These are phyloP conservation scores for Anguilla rostrata DNA, from an alignment of 2,113 vertebrate species.

Conservation along the genomic window DNA sequence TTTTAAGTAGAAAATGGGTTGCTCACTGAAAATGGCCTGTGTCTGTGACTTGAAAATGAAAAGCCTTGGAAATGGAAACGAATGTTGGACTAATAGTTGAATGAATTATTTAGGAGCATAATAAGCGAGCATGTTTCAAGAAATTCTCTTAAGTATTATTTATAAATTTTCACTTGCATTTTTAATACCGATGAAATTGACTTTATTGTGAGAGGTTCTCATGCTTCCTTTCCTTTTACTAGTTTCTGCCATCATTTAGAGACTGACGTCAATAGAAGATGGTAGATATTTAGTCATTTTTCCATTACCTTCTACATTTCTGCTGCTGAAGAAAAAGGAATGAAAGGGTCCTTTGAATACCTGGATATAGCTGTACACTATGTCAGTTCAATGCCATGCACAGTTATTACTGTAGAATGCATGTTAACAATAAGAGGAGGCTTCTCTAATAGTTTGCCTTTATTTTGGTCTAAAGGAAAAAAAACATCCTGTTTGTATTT, in stretches of 20 bases:
- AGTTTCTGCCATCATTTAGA: too few species aligned
- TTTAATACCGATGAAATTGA: slow-evolving; percentile 34
- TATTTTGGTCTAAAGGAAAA: too few species aligned
- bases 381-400: too few species aligned
- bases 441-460: too few species aligned
- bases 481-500: too few species aligned
- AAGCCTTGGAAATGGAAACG: slow-evolving; percentile 36
- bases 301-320: slow-evolving; percentile 1
- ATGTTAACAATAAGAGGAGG: too few species aligned
- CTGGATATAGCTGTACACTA: too few species aligned
- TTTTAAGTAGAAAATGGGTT: slow-evolving; percentile 38
- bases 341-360: neutral
- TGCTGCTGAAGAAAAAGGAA: neutral
- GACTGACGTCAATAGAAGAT: slow-evolving; percentile 20
- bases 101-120: slow-evolving; percentile 38
- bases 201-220: slow-evolving; percentile 47
- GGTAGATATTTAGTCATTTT: slow-evolving; percentile 25
- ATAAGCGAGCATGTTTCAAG: slow-evolving; percentile 32
- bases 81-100: slow-evolving; percentile 33
- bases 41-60: slow-evolving; percentile 23
- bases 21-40: slow-evolving; percentile 28
- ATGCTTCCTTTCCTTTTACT: slow-evolving; percentile 26
- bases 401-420: too few species aligned
- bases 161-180: slow-evolving; percentile 37
- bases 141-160: slow-evolving; percentile 28